Percentiles rank a stretch among this genome's conserved stretches.
These are phyloP conservation scores for Thalpophila matura DNA, from an alignment of 2,888 invertebrate genomes.

Conservation along the genomic window DNA sequence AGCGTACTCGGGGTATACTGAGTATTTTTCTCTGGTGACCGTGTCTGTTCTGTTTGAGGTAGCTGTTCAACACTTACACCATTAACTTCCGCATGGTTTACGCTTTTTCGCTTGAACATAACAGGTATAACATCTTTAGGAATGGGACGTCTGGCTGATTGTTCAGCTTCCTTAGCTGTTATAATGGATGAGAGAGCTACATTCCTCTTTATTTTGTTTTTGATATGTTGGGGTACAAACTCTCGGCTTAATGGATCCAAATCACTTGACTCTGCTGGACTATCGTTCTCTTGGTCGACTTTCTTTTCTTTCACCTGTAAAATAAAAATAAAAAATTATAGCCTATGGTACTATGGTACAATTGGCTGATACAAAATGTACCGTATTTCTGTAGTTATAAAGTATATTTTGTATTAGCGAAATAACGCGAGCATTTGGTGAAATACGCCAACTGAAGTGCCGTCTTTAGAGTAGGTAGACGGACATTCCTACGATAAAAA, in stretches of 20 bases:
- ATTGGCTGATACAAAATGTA: no score
- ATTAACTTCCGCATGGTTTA: background rate
- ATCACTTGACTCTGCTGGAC: background rate
- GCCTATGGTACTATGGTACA: no score
- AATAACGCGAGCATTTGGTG: no score
- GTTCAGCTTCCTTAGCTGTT: constrained; percentile 45
- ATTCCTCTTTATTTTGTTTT: constrained; percentile 66
- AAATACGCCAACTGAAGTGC: no score
- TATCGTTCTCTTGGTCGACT: constrained; percentile 46
- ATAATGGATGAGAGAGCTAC: constrained; percentile 74
- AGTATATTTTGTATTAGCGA: no score
- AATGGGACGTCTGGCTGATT: background rate
- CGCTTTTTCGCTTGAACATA: constrained; percentile 47
- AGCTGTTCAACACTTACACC: background rate
- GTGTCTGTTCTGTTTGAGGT: background rate
- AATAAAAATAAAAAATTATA: no score
- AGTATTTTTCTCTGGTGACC: constrained; percentile 2
- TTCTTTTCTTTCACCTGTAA: constrained; percentile 69
- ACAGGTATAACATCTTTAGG: background rate
- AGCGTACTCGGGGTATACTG: constrained; percentile 68
- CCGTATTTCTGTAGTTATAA: no score
- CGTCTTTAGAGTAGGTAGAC: no score
- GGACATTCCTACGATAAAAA: no score
- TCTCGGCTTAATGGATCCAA: background rate
- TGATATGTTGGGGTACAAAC: constrained; percentile 6